These are phyloP conservation scores for Mastomys coucha DNA, from an alignment of 2,113 vertebrate species.

Conservation along the genomic window DNA sequence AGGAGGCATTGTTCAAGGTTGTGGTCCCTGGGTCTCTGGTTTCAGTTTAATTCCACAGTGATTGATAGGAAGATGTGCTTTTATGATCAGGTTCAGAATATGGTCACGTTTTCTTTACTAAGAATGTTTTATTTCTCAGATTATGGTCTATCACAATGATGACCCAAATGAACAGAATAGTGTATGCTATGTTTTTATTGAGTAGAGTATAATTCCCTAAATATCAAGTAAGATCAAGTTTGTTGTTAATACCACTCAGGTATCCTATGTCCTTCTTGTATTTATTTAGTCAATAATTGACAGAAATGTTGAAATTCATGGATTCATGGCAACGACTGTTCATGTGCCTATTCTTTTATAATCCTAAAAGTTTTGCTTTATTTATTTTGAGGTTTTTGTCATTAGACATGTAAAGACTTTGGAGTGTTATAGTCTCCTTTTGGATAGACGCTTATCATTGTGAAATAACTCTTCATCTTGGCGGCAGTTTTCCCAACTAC, in stretches of 20 bases:
- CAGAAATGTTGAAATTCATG: neutral
- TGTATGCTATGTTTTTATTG: neutral
- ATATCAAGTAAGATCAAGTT: neutral
- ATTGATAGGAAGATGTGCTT: neutral
- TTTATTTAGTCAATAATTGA: neutral
- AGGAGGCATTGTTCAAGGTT: neutral
- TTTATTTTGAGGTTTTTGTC: neutral
- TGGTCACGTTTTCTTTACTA: neutral
- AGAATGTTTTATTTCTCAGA: neutral
- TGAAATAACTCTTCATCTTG: neutral
- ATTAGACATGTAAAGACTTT: neutral
- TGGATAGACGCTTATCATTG: neutral
- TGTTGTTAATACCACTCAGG: neutral
- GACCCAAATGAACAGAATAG: neutral
- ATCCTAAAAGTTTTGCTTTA: neutral
- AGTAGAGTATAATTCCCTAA: neutral
- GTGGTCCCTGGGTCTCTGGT: too few species aligned
- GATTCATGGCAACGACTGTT: neutral
- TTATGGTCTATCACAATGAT: neutral
- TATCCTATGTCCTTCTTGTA: neutral
- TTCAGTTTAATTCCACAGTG: neutral
- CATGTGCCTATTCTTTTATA: neutral
- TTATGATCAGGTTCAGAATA: neutral
- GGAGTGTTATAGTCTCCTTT: neutral
- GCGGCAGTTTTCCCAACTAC: neutral